Evolutionary conservation across 1,140 invertebrate species (phyloP).

Genomic region (Ceratosolen fusciceps): DNA sequence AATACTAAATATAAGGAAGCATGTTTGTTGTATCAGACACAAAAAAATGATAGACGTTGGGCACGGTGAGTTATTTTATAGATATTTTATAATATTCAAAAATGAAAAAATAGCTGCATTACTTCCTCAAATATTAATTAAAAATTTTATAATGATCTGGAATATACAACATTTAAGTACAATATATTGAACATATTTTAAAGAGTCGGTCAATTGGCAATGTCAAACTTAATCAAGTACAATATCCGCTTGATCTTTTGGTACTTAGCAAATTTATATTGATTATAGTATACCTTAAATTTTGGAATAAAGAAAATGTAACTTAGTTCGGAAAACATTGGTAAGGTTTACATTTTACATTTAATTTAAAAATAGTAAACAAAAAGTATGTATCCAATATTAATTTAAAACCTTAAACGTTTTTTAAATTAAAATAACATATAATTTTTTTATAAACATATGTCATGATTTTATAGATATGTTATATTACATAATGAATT

Average conservation of each 20-base stretch:
- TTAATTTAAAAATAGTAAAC: too few species aligned
- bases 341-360: too few species aligned
- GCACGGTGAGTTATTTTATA: slow-evolving; percentile 58
- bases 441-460: too few species aligned
- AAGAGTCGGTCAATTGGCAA: slow-evolving; percentile 37
- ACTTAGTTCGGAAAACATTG: not conserved
- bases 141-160: not conserved
- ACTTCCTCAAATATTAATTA: not conserved
- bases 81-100: not conserved
- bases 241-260: slow-evolving; percentile 19
- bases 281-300: slow-evolving; percentile 6
- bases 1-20: slow-evolving; percentile 47
- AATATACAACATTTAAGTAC: not conserved
- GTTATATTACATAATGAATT: too few species aligned
- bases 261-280: not conserved
- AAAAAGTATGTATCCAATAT: too few species aligned
- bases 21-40: slow-evolving; percentile 63
- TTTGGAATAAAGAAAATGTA: not conserved
- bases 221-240: slow-evolving; percentile 37
- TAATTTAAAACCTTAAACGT: too few species aligned
- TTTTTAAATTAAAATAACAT: not conserved
- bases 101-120: not conserved
- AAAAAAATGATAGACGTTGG: slow-evolving; percentile 64
- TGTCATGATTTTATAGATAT: too few species aligned
- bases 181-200: not conserved